Evolutionary conservation across 2,113 vertebrate genomes (phyloP).

Genomic region (Charadrius vociferus): DNA sequence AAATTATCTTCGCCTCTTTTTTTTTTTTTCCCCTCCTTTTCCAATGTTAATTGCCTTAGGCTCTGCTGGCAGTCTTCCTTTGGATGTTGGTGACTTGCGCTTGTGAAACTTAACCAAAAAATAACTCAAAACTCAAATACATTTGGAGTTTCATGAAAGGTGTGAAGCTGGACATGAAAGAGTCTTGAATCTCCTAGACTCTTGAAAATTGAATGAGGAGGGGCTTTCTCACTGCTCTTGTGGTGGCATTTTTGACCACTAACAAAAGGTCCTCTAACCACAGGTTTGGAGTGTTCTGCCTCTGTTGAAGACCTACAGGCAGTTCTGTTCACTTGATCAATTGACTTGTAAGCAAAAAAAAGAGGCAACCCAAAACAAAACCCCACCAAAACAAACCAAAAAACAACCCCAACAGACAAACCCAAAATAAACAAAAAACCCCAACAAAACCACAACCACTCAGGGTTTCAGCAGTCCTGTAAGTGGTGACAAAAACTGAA

Average conservation of each 20-base stretch:
- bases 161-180: neutral
- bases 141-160: neutral
- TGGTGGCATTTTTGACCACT: neutral
- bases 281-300: neutral
- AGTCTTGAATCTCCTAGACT: neutral
- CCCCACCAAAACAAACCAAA: neutral
- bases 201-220: accelerated
- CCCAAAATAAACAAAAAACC: neutral
- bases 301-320: neutral
- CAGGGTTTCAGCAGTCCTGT: neutral
- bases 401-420: neutral
- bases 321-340: neutral
- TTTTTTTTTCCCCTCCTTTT: accelerated
- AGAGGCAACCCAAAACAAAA: neutral
- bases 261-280: neutral
- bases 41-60: neutral
- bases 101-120: neutral
- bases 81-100: neutral
- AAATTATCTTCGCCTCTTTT: neutral
- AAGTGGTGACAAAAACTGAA: neutral
- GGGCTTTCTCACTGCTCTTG: neutral
- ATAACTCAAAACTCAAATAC: no score
- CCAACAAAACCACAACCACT: accelerated
- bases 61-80: neutral
- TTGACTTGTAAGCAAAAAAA: no score